These are phyloP conservation scores for Enoplosus armatus DNA, from an alignment of 2,797 vertebrate species.

Conservation along the genomic window DNA sequence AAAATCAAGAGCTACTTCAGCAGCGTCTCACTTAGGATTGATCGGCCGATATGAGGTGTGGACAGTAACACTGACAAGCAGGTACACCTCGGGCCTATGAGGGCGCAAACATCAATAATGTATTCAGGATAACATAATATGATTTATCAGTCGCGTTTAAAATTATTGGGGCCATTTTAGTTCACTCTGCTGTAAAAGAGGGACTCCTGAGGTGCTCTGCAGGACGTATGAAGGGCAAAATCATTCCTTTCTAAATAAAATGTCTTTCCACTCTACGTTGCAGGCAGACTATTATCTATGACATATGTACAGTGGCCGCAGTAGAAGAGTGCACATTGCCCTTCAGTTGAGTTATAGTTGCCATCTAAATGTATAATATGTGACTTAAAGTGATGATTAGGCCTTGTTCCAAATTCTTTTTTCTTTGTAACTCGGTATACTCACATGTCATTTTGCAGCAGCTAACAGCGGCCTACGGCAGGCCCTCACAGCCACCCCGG, in stretches of 20 bases:
- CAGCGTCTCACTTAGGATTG: constrained; percentile 74
- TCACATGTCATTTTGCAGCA: constrained; percentile 62
- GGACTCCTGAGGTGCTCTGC: constrained; percentile 12
- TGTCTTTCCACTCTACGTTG: constrained; percentile 41
- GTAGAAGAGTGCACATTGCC: constrained; percentile 54
- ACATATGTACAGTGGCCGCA: constrained; percentile 56
- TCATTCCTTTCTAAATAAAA: constrained; percentile 48
- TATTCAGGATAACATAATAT: constrained; percentile 56
- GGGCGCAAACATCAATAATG: constrained; percentile 61
- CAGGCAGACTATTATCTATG: constrained; percentile 63
- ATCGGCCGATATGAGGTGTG: constrained; percentile 67
- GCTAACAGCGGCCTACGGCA: constrained; percentile 54
- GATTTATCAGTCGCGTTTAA: constrained; percentile 61
- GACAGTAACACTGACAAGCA: constrained; percentile 61
- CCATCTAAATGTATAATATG: constrained; percentile 72
- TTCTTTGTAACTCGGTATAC: constrained; percentile 40
- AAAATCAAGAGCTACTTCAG: constrained; percentile 73
- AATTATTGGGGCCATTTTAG: constrained; percentile 31
- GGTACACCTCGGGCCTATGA: constrained; percentile 47
- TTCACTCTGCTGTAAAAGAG: background rate
- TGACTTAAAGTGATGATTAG: constrained; percentile 76
- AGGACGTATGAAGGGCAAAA: constrained; percentile 57
- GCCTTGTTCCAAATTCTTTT: constrained; percentile 58
- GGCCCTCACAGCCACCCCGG: constrained; percentile 67
- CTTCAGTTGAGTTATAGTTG: constrained; percentile 70